A percentile compares a stretch with the other conserved stretches of the same genome.
These are phyloP conservation scores for Tachyglossus aculeatus DNA, from an alignment of 2,797 vertebrate genomes.

Conservation along the genomic window DNA sequence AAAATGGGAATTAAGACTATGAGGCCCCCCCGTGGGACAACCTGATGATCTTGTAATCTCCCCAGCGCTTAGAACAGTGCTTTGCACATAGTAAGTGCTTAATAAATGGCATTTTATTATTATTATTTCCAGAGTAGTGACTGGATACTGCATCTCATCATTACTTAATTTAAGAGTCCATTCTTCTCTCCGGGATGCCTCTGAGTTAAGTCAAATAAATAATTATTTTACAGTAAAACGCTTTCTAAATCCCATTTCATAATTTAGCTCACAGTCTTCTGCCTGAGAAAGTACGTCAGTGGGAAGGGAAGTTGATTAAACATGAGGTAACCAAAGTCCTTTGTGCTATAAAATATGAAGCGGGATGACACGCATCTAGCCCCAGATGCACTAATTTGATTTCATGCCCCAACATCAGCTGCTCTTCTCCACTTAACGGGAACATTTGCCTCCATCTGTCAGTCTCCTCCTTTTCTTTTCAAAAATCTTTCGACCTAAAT, in stretches of 20 bases:
- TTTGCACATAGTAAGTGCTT: no score
- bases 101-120: no score
- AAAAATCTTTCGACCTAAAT: constrained; percentile 56
- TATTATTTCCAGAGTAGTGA: no score
- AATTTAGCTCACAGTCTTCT: neutral
- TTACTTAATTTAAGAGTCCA: no score
- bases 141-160: no score
- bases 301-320: constrained; percentile 49
- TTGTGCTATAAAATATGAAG: constrained; percentile 62
- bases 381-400: constrained; percentile 78
- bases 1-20: no score
- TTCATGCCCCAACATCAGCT: constrained; percentile 75
- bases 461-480: constrained; percentile 60
- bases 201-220: no score
- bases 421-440: constrained; percentile 66
- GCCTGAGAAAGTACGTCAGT: constrained; percentile 11
- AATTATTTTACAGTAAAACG: no score
- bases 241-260: constrained; percentile 10
- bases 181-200: no score
- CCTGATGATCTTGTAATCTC: no score
- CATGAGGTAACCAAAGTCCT: constrained; percentile 47
- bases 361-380: constrained; percentile 71
- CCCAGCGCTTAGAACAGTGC: no score
- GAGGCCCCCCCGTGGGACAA: no score
- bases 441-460: constrained; percentile 75